phyloP scores from a whole-genome alignment of 2,888 invertebrate genomes.

The Julus scandinavius region DNA sequence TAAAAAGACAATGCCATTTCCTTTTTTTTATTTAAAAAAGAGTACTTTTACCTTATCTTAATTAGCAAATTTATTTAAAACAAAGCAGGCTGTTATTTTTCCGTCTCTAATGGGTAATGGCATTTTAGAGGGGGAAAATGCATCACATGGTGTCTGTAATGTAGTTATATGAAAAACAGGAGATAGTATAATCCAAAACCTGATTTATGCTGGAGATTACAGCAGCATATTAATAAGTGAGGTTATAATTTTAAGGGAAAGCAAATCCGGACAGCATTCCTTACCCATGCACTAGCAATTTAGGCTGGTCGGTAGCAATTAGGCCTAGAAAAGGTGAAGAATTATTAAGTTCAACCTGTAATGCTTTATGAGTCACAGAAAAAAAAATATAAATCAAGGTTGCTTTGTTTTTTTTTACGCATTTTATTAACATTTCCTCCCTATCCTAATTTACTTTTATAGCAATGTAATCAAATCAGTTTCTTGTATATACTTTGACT shows the following conservation, averaged over 20 bases:
- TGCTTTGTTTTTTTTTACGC: background rate
- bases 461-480: background rate
- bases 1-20: background rate
- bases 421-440: background rate
- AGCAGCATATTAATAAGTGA: conserved; percentile 24
- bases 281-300: conserved; percentile 14
- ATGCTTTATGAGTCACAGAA: background rate
- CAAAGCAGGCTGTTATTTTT: background rate
- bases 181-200: conserved; percentile 34
- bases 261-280: background rate
- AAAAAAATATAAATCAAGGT: background rate
- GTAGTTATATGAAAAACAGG: background rate
- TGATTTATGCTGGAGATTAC: conserved; percentile 11
- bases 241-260: background rate
- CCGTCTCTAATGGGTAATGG: background rate
- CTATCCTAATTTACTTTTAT: background rate
- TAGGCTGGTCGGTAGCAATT: conserved; percentile 13
- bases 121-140: background rate
- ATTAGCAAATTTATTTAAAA: background rate
- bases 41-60: background rate
- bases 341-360: background rate
- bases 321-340: background rate
- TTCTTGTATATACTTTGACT: no score
- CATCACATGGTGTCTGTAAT: background rate
- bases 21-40: background rate